Evolutionary conservation across 2,888 invertebrate genomes (phyloP).

Genomic region (Noctua janthina): DNA sequence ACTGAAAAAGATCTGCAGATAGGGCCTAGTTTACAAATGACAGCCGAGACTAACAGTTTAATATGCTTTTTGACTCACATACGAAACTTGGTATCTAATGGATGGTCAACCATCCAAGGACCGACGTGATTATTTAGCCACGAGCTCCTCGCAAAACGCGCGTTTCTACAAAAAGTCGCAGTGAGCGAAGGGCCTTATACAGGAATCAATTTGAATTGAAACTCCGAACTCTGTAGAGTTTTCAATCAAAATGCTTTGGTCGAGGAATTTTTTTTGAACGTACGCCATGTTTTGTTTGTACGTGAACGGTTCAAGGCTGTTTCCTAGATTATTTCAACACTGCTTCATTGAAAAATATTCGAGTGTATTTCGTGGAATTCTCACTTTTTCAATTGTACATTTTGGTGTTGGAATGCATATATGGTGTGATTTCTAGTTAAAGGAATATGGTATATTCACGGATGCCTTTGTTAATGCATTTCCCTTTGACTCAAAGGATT

Average conservation of each 20-base stretch:
- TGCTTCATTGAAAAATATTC: constrained; percentile 29
- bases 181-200: background rate
- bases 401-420: constrained; percentile 1
- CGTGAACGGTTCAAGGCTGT: constrained; percentile 19
- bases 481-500: background rate
- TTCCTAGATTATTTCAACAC: constrained; percentile 35
- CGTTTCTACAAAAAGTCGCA: background rate
- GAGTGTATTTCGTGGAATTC: background rate
- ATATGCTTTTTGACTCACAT: no score
- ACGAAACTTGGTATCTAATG: background rate
- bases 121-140: background rate
- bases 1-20: background rate
- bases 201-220: constrained; percentile 58
- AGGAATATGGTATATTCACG: background rate
- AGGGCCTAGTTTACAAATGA: background rate
- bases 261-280: constrained; percentile 40
- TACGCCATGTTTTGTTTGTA: constrained; percentile 33
- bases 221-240: constrained; percentile 53
- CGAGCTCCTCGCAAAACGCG: background rate
- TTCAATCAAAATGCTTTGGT: constrained; percentile 63
- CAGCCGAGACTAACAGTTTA: background rate
- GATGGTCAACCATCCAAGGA: background rate
- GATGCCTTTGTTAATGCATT: background rate
- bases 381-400: background rate
- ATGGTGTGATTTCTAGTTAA: constrained; percentile 14